Evolutionary conservation across 2,888 invertebrate genomes (phyloP).

Genomic region (Tenthredo livida): DNA sequence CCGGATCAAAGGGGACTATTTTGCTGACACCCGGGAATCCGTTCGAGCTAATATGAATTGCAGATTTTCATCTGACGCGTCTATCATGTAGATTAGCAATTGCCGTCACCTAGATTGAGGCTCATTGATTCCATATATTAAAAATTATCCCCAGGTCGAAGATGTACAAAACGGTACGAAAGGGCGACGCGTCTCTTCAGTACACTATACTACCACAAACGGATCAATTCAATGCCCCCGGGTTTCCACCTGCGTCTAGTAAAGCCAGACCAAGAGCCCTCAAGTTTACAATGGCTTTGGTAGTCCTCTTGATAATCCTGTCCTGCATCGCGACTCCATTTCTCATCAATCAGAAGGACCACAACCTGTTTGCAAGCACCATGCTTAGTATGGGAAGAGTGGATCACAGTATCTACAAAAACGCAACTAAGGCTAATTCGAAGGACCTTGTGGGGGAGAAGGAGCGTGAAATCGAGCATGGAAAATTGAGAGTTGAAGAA

Average conservation of each 20-base stretch:
- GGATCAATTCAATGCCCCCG: conserved; percentile 75
- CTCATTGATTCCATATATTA: background rate
- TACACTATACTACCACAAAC: conserved; percentile 88
- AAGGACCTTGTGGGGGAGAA: conserved; percentile 12
- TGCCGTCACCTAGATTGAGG: background rate
- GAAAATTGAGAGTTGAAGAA: conserved; percentile 50
- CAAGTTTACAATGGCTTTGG: conserved; percentile 63
- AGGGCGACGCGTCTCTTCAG: conserved; percentile 87
- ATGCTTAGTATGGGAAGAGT: conserved; percentile 57
- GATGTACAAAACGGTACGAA: conserved; percentile 89
- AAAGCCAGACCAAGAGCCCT: conserved; percentile 61
- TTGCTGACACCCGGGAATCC: background rate
- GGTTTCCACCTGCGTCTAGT: conserved; percentile 59
- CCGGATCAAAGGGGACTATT: background rate
- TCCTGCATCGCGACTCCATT: conserved; percentile 64
- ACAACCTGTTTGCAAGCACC: conserved; percentile 64
- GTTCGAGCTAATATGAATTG: conserved; percentile 31
- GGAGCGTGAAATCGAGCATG: conserved; percentile 14
- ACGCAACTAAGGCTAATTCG: conserved; percentile 8
- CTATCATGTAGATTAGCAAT: conserved; percentile 14
- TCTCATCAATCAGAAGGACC: conserved; percentile 65
- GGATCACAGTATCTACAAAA: conserved; percentile 26
- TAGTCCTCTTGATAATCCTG: conserved; percentile 64
- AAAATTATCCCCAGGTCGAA: conserved; percentile 61
- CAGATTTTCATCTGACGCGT: conserved; percentile 4